Evolutionary conservation across 2,888 invertebrate genomes (phyloP), one percentile per base, ranked within the genome.

Genomic region (Autographa gamma): DNA sequence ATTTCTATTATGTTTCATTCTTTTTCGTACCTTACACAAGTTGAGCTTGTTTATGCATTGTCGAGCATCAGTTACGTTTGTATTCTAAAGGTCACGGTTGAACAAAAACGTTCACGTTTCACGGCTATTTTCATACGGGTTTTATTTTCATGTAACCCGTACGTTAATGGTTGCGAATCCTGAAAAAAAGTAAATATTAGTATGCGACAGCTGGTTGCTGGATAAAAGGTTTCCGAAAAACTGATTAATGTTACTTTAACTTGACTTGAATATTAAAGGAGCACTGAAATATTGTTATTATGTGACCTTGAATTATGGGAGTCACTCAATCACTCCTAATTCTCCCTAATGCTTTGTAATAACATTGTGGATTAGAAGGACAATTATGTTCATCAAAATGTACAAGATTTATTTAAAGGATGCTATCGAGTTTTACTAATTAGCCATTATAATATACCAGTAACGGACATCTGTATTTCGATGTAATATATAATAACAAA

Each of bases 171-270:
- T 65, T n/a, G 16, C 7, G 16, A 14, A 6, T 16, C 13, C 60
- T 38, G 19, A 64, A 73, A 64, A 73, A 54, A 64, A 11, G 0
- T 16, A n/a, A 2, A 52, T 1, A 75, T 82, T 82, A 79, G 72
- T 76, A 82, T 82, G 76, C 82, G 13, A 8, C 66, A 38, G 14
- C 60, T 19, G 18, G 0, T 25, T n/a, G 4, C 25, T n/a, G 68
- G 66, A 72, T 76, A 82, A 82, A 82, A 81, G 69, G 73, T 82
- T 82, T 69, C 62, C 66, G 71, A 79, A 82, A 75, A 76, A 76
- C 81, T 77, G 76, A 76, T 82, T 76, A 81, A 76, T 76, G 62
- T 64, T 14, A 25, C 76, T 48, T 78, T 32, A 62, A 67, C 74
- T 65, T 69, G 73, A n/a, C 34, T 71, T 25, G 73, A 80, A 81